Percentiles rank a stretch among this genome's conserved stretches.
Evolutionary conservation across 2,113 vertebrate species (phyloP).

Genomic region (Cyanistes caeruleus): DNA sequence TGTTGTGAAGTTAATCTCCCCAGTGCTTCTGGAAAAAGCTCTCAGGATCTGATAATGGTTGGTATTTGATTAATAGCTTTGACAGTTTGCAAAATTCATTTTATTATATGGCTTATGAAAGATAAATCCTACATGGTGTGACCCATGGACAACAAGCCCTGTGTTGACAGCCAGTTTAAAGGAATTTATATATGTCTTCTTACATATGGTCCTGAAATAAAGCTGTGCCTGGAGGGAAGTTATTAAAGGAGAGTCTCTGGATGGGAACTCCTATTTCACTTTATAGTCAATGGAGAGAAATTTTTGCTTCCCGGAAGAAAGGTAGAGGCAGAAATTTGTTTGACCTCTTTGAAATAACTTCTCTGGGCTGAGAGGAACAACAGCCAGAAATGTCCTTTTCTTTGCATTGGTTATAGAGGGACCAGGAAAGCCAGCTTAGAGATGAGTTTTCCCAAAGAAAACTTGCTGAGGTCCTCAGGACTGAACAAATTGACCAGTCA

Average conservation of each 20-base stretch:
- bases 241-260: not conserved
- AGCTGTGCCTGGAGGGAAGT: not conserved
- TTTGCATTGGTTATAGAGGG: not conserved
- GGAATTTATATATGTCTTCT: not conserved
- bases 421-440: not conserved
- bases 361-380: not conserved
- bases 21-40: not conserved
- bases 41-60: not conserved
- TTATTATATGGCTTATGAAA: not conserved
- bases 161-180: not conserved
- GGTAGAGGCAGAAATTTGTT: not conserved
- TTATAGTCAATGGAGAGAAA: not conserved
- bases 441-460: not conserved
- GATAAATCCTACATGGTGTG: not conserved
- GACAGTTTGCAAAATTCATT: not conserved
- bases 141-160: not conserved
- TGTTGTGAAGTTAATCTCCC: not conserved
- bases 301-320: constrained; percentile 2
- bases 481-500: not conserved
- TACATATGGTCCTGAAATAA: not conserved
- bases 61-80: not conserved
- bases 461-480: not conserved
- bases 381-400: not conserved
- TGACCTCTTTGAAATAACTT: not conserved
- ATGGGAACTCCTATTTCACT: not conserved